Percentiles rank a stretch among this genome's conserved stretches.
Conservation (phyloP, 2,888 invertebrate species). For the Ichneumon xanthorius region DNA sequence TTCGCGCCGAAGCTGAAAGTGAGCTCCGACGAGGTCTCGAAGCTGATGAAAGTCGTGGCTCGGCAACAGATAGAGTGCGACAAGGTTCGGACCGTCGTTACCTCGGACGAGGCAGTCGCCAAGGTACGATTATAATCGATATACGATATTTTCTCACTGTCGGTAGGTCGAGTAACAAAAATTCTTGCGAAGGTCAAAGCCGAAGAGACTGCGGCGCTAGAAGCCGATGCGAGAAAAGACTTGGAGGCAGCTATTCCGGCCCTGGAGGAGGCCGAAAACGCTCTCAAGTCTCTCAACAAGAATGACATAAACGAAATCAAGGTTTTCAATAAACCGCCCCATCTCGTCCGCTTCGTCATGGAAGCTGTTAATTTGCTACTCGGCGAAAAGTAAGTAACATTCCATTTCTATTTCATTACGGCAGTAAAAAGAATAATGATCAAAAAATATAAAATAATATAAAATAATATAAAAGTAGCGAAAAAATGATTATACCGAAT, state of each 20-base stretch:
- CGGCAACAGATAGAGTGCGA: constrained; percentile 93
- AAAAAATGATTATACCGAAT: no score
- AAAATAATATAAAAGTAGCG: neutral
- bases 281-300: constrained; percentile 94
- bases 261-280: constrained; percentile 93
- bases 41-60: constrained; percentile 91
- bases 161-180: neutral
- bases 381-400: constrained; percentile 89
- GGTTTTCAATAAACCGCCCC: constrained; percentile 95
- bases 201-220: constrained; percentile 92
- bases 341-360: constrained; percentile 95
- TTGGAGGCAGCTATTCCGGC: constrained; percentile 95
- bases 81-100: constrained; percentile 91
- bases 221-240: constrained; percentile 94
- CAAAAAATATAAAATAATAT: no score
- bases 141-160: neutral
- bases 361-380: constrained; percentile 95
- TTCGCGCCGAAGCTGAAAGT: constrained; percentile 93
- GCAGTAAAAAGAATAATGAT: neutral
- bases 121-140: constrained; percentile 85
- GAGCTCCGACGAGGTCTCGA: constrained; percentile 91
- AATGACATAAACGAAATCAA: constrained; percentile 96
- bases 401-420: constrained; percentile 20
- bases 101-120: constrained; percentile 93
- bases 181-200: constrained; percentile 89